Conservation (phyloP, 2,888 invertebrate species). For the Lagria hirta region DNA sequence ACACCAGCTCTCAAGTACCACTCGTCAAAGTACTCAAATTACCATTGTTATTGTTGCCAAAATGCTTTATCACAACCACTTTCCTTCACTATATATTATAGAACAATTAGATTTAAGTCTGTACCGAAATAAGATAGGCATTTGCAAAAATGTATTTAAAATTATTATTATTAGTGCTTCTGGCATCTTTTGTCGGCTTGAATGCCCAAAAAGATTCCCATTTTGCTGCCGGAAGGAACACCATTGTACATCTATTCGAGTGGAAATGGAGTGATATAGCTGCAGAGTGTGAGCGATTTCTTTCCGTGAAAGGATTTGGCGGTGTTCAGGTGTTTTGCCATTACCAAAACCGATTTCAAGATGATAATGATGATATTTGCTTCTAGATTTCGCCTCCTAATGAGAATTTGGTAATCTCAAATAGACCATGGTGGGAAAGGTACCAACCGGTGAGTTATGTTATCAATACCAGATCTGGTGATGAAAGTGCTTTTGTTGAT, state of each 20-base stretch:
- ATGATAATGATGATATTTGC: not conserved
- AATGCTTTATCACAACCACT: too few species aligned
- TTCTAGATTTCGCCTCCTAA: conserved; percentile 74
- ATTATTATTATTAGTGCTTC: too few species aligned
- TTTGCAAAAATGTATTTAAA: too few species aligned
- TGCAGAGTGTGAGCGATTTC: conserved; percentile 74
- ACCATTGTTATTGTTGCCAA: too few species aligned
- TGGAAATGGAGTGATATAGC: conserved; percentile 85
- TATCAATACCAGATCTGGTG: conserved; percentile 75
- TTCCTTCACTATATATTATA: too few species aligned
- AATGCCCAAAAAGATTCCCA: conserved; percentile 60
- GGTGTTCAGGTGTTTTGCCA: conserved; percentile 77
- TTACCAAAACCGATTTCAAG: conserved; percentile 4
- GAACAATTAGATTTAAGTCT: too few species aligned
- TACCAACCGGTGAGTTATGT: conserved; percentile 86
- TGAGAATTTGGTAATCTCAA: conserved; percentile 65
- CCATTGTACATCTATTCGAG: conserved; percentile 77
- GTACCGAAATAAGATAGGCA: too few species aligned
- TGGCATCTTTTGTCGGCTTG: too few species aligned
- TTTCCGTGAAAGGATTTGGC: conserved; percentile 72
- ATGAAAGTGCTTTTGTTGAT: conserved; percentile 66
- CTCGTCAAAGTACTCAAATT: too few species aligned
- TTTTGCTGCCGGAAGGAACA: conserved; percentile 60
- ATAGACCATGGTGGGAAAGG: conserved; percentile 84
- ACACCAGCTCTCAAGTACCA: too few species aligned